Percentiles rank a stretch among this genome's conserved stretches.
Evolutionary conservation across 2,888 invertebrate species (phyloP).

Genomic region (Drosophila affinis): DNA sequence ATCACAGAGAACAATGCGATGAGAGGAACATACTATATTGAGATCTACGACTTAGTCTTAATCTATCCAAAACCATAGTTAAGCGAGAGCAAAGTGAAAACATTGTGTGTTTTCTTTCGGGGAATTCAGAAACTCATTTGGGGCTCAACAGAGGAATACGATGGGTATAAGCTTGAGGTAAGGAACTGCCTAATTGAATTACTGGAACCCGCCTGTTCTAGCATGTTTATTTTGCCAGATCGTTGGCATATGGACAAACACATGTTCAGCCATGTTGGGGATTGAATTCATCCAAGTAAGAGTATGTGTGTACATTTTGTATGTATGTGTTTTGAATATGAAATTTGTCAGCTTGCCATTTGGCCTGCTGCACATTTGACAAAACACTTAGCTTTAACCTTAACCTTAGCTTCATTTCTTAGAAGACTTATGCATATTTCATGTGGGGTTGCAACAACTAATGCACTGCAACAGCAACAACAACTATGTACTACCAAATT

Average conservation of each 20-base stretch:
- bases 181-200: background rate
- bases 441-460: constrained; percentile 48
- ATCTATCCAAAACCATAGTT: too few relatives aligned
- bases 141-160: too few relatives aligned
- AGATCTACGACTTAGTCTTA: too few relatives aligned
- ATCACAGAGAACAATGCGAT: too few relatives aligned
- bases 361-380: constrained; percentile 55
- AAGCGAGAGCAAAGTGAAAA: too few relatives aligned
- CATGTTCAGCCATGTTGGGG: background rate
- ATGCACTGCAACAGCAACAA: constrained; percentile 53
- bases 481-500: constrained; percentile 52
- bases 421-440: constrained; percentile 64
- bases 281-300: background rate
- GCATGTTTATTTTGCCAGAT: background rate
- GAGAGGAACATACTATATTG: too few relatives aligned
- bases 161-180: background rate
- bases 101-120: too few relatives aligned
- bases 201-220: background rate
- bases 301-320: background rate
- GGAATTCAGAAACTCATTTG: too few relatives aligned
- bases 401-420: constrained; percentile 63
- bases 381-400: constrained; percentile 67
- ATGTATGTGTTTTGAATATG: constrained; percentile 33
- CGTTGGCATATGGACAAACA: background rate
- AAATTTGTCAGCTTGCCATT: constrained; percentile 58